Base-by-base conservation (phyloP, 92 coral and sea anemone species). In the Parazoanthus atlanticus region DNA sequence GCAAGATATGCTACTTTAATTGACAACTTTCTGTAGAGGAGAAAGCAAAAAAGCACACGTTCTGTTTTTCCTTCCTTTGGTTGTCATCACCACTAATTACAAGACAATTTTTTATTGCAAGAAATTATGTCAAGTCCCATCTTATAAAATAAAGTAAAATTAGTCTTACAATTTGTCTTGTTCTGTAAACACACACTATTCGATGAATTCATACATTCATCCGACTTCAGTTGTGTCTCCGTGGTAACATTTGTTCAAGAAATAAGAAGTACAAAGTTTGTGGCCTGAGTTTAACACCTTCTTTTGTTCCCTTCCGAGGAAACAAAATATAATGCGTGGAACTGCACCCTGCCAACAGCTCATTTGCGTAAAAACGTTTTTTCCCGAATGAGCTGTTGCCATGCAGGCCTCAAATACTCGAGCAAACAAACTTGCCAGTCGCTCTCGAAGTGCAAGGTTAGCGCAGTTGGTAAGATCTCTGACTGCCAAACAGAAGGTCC, bases 231-330 rank as follows among this genome's bases (percentile, higher is more conserved):
- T 40, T 36, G 12, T 17, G 86, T 83, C n/a, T 1, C 65, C 86
- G 23, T 1, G 66, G 78, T 69, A 41, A 83, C 86, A 36, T 29
- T 64, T 82, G 54, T 82, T 72, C 29, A 12, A 38, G 77, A 82
- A 82, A 64, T 40, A 13, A 10, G 25, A 61, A 78, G 81, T 36
- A 47, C 43, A 25, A 78, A 30, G 38, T 13, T 30, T 6, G 67
- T 28, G 6, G 25, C 43, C 41, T 54, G 40, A 52, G 21, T 47
- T 78, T 26, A 78, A 47, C 66, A 15, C 31, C 47, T 49, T 25
- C 23, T 26, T 46, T 72, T 72, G 34, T 72, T 72, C 34, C 21
- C 10, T 72, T 29, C 6, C 34, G 33, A 72, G 34, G 34, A 72
- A 30, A 72, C 76, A 70, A 70, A 72, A 13, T 19, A 78, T 43